Evolutionary conservation across 2,113 vertebrate species (phyloP), one percentile per base, ranked within the genome.

Genomic region (Megaleporinus macrocephalus): DNA sequence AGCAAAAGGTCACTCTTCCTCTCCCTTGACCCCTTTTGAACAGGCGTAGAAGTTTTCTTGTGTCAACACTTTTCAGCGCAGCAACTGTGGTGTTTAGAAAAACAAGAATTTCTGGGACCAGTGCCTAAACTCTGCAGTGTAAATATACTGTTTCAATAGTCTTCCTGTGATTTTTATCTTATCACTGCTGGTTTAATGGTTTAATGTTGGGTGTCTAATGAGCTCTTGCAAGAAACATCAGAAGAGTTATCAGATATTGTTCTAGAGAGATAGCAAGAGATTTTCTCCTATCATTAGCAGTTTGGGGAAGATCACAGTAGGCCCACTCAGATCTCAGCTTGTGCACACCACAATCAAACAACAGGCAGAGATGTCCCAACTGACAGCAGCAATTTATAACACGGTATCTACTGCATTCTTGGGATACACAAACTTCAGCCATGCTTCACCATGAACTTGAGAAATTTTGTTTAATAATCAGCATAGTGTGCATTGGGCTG

Each of bases 101-200:
- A 80, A 76, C 72, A 72, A 47, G n/a, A 22, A 49, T 66, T 53
- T 51, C 30, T 44, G 61, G 79, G 62, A 49, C 51, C 16, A n/a
- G 3, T 73, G 53, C 53, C 73, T n/a, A 57, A 33, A 83, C 20
- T 0, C 57, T 41, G 30, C 22, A 76, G n/a, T 26, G n/a, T 83
- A 86, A 83, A 83, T 63, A 83, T 15, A n/a, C 29, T 82, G 24
- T 36, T 83, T 61, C 74, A 68, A 68, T 55, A 26, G 36, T n/a
- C 61, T 78, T 86, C 81, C 85, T 80, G 66, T 71, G 47, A 51
- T 36, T 27, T n/a, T 33, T 12, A 27, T 29, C 78, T 70, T 62
- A 80, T 83, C 33, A 74, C 74, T 63, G 24, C 68, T 82, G 36
- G 3, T 41, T 73, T 73, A 71, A 72, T 82, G 36, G 3, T 41